Evolutionary conservation across 64 coral and sea anemone genomes (phyloP).

Genomic region (Pocillopora damicornis): DNA sequence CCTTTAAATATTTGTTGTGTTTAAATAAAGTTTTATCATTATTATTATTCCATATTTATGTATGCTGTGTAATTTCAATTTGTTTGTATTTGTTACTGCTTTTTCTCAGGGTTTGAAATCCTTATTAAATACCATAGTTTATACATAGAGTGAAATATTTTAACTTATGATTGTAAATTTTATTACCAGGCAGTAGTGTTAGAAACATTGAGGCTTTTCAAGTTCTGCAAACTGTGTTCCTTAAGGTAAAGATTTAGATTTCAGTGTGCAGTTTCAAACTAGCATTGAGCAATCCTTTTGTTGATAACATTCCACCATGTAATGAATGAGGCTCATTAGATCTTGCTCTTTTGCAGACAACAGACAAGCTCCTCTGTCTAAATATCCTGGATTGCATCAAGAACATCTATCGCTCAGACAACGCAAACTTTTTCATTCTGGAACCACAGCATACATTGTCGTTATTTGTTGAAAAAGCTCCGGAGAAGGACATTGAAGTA

Average conservation of each 20-base stretch:
- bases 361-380: conserved; percentile 71
- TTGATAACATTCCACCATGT: not conserved
- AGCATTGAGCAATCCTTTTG: not conserved
- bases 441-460: conserved; percentile 94
- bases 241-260: conserved; percentile 61
- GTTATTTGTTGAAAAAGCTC: conserved; percentile 80
- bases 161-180: not conserved
- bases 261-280: not conserved
- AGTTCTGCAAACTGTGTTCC: conserved; percentile 93
- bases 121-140: no score
- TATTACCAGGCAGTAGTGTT: conserved; percentile 66
- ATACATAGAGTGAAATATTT: no score
- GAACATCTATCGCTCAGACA: conserved; percentile 88
- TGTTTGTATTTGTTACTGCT: no score
- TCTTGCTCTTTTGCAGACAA: conserved; percentile 52
- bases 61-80: no score
- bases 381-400: conserved; percentile 85
- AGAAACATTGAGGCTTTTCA: conserved; percentile 97
- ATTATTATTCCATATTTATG: no score
- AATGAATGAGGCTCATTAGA: not conserved
- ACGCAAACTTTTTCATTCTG: conserved; percentile 95
- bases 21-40: no score
- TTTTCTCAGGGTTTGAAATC: no score
- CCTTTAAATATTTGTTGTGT: no score
- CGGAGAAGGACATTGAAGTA: conserved; percentile 71